A percentile compares a stretch with the other conserved stretches of the same genome.
These are phyloP conservation scores for Drosophila histrio DNA, from an alignment of 2,888 invertebrate genomes.

Conservation along the genomic window DNA sequence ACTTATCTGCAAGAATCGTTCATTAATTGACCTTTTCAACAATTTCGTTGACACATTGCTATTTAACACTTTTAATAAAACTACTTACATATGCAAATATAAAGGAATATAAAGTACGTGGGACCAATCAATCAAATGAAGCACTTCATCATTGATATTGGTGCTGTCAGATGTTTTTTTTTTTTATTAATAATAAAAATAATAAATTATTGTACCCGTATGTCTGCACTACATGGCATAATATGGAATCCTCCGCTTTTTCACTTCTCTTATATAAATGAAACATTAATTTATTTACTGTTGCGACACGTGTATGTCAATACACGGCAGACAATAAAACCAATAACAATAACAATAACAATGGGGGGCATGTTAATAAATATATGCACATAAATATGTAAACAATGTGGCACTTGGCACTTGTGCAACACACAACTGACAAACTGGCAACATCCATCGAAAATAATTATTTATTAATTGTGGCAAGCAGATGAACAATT, in stretches of 20 bases:
- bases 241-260: constrained; percentile 9
- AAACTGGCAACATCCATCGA: constrained; percentile 35
- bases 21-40: constrained; percentile 8
- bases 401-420: constrained; percentile 60
- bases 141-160: constrained; percentile 42
- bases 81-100: background rate
- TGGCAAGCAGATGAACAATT: constrained; percentile 64
- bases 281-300: constrained; percentile 67
- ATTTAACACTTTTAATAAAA: constrained; percentile 25
- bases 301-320: constrained; percentile 37
- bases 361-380: constrained; percentile 52
- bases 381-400: constrained; percentile 59
- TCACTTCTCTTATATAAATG: constrained; percentile 51
- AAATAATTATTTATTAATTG: constrained; percentile 80
- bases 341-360: constrained; percentile 12
- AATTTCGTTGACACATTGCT: constrained; percentile 14
- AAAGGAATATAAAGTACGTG: background rate
- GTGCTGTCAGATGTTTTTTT: constrained; percentile 21
- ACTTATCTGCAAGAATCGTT: background rate
- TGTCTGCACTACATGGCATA: background rate
- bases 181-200: constrained; percentile 28
- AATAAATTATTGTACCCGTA: background rate
- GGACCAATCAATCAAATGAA: constrained; percentile 55
- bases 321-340: constrained; percentile 13
- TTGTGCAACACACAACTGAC: constrained; percentile 28